Conservation (phyloP, 1,140 invertebrate genomes). For the Drosophila tsacasi region DNA sequence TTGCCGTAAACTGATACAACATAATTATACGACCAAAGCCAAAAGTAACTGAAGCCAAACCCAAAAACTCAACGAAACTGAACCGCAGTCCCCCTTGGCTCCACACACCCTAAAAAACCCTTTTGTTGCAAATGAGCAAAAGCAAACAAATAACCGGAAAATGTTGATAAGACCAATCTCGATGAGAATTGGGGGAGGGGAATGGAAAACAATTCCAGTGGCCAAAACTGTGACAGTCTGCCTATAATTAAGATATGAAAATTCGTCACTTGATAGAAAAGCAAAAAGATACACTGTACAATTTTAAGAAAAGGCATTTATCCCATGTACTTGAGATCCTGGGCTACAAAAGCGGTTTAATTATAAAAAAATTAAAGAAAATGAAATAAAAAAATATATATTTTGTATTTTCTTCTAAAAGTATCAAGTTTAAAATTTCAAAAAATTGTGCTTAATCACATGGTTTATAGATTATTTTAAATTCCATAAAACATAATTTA, state of each 20-base stretch:
- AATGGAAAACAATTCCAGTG: conserved; percentile 13
- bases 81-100: conserved; percentile 1
- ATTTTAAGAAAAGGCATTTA: not conserved
- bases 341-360: no score
- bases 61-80: conserved; percentile 27
- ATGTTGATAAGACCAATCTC: conserved; percentile 41
- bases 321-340: no score
- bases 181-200: not conserved
- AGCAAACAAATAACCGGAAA: conserved; percentile 53
- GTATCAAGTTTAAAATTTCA: not conserved
- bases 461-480: not conserved
- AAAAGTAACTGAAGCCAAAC: conserved; percentile 48
- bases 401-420: not conserved
- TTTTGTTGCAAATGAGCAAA: conserved; percentile 61
- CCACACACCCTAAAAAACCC: conserved; percentile 18
- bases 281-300: not conserved
- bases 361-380: no score
- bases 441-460: not conserved
- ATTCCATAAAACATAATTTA: not conserved
- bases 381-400: not conserved
- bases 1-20: conserved; percentile 79
- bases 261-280: not conserved
- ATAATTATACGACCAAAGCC: conserved; percentile 58
- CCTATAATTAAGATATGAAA: conserved; percentile 21
- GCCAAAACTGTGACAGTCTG: conserved; percentile 13